Conservation (phyloP, 1,140 invertebrate species). For the Melipona quadrifasciata region DNA sequence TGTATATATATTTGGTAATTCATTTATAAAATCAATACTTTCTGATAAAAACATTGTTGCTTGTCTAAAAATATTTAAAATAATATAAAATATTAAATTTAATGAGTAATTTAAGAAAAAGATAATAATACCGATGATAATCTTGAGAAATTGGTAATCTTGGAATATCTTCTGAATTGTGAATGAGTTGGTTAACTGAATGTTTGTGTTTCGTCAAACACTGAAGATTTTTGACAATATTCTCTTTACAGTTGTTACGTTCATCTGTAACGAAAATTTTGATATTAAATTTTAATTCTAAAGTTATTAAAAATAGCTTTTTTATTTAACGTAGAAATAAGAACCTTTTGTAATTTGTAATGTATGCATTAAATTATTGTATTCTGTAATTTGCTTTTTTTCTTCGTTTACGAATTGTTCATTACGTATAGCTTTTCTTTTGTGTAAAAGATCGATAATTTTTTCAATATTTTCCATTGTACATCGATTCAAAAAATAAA, state of each 20-base stretch:
- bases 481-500: not conserved
- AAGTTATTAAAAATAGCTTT: constrained; percentile 11
- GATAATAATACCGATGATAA: constrained; percentile 56
- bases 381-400: constrained; percentile 28
- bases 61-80: constrained; percentile 52
- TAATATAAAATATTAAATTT: not conserved
- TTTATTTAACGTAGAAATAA: not conserved
- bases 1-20: constrained; percentile 39
- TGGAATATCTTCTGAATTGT: constrained; percentile 50
- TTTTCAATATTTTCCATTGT: constrained; percentile 57
- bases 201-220: constrained; percentile 60
- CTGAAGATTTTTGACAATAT: constrained; percentile 60
- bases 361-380: constrained; percentile 40
- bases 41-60: constrained; percentile 58
- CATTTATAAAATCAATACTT: constrained; percentile 59
- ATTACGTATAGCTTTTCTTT: constrained; percentile 26
- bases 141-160: constrained; percentile 68
- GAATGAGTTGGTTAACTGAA: constrained; percentile 60
- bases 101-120: constrained; percentile 2
- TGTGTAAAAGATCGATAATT: constrained; percentile 40
- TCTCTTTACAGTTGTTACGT: constrained; percentile 47
- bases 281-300: not conserved
- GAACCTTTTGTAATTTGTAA: constrained; percentile 45
- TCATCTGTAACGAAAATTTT: constrained; percentile 52
- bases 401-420: constrained; percentile 33